Evolutionary conservation across 2,113 vertebrate genomes (phyloP), one percentile per base, ranked within the genome.

Genomic region (Meriones unguiculatus): DNA sequence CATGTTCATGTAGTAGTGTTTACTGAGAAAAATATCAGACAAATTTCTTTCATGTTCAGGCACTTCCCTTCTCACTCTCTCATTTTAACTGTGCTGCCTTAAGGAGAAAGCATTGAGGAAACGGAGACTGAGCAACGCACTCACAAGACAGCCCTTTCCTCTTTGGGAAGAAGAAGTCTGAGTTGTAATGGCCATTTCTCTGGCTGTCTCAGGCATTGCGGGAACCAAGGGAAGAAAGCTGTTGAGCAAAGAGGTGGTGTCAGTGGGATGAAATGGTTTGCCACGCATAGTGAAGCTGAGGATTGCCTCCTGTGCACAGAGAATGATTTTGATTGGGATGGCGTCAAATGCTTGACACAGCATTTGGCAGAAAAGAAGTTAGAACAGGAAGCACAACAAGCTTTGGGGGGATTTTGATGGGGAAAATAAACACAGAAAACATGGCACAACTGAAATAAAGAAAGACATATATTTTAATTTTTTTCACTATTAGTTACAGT

Each of bases 1-100:
- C 59, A 70, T 35, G 80, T 9, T 6, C 80, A 30, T 62, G 1
- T 86, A 72, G 77, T 85, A 28, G 15, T 12, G n/a, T 92, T 46
- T 94, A 50, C 4, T 94, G 25, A 85, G 35, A 89, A 9, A 92
- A 88, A 77, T 81, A 41, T 5, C n/a, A 89, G 54, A 22, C 41
- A 94, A 85, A 80, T 85, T 52, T 92, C 4, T 95, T 87, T 67
- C 46, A 76, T 91, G 24, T 28, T 93, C 57, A 77, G 80, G 9
- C 3, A 10, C 24, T 67, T 35, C 9, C 9, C n/a, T 18, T 25
- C 17, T 62, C 9, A 4, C 25, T 35, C 5, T n/a, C 57, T 75
- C 25, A 17, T 20, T 54, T 82, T 30, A 59, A 11, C 25, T 30
- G 3, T 73, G 20, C 22, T 28, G 38, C 25, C 30, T 15, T 5